Conservation (phyloP, 2,888 invertebrate species). For the Zaprionus lineosus region DNA sequence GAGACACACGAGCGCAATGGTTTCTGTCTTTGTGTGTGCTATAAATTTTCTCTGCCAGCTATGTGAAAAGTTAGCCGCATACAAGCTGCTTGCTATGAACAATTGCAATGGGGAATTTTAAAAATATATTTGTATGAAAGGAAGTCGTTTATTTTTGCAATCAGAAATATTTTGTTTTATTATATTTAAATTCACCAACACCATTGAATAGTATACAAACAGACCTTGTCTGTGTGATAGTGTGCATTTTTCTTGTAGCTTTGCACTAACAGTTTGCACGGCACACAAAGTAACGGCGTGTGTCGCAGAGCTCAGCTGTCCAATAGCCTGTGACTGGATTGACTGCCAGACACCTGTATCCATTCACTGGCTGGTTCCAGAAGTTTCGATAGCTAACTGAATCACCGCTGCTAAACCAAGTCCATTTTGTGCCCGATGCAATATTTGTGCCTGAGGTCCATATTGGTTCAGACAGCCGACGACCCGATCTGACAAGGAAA, state of each 20-base stretch:
- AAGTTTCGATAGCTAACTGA: not conserved
- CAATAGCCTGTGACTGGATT: constrained; percentile 1
- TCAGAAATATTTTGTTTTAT: constrained; percentile 13
- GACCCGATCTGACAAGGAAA: not conserved
- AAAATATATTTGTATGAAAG: not conserved
- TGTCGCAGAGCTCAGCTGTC: constrained; percentile 14
- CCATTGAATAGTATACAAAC: not conserved
- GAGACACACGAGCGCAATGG: too few relatives aligned
- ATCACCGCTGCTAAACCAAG: constrained; percentile 16
- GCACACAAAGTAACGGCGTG: constrained; percentile 25
- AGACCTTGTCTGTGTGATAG: not conserved
- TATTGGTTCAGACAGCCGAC: constrained; percentile 2
- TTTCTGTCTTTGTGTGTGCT: too few relatives aligned
- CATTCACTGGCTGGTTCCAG: not conserved
- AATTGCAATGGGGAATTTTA: not conserved
- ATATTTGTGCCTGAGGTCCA: constrained; percentile 34
- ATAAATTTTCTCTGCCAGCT: too few relatives aligned
- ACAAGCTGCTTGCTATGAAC: not conserved
- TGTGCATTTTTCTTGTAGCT: not conserved
- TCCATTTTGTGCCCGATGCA: constrained; percentile 4
- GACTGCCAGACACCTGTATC: constrained; percentile 10
- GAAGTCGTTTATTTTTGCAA: constrained; percentile 1
- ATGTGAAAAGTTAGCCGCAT: not conserved
- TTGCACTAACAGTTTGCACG: constrained; percentile 21
- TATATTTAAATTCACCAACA: constrained; percentile 2